Base-by-base conservation (phyloP, 2,113 vertebrate genomes). In the Hydrochoerus hydrochaeris region DNA sequence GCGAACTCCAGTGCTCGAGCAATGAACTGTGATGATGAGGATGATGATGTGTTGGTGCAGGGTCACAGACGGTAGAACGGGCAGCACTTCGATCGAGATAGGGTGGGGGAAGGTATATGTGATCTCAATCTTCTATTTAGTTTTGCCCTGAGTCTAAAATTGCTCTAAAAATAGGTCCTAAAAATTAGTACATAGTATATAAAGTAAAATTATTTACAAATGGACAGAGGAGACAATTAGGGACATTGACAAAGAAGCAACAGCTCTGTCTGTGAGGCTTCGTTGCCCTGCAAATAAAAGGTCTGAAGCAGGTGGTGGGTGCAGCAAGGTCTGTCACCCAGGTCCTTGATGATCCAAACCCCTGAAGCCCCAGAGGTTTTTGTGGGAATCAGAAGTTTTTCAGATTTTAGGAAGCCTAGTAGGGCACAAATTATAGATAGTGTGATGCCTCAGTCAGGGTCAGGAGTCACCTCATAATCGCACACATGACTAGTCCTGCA, bases 331-430 rank as follows among this genome's bases (percentile, higher is more conserved):
- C 60, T 28, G 49, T 69, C 41, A 5, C 35, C 41, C 1, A 41
- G 28, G 24, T 71, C 65, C 65, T n/a, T 58, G 80, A 90, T 80
- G 81, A 67, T 32, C 65, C 71, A 54, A 69, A 92, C 73, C 13
- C 32, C 49, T 85, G 54, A 41, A 20, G 38, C 7, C 44, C n/a
- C n/a, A 67, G 75, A 41, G 89, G 20, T 41, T 41, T 52, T 82
- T 88, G 63, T 54, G 77, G 87, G 92, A 77, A 26, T 86, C 46
- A 57, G 49, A 57, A 44, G 58, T 4, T 73, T 93, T 84, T 65
- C 44, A 49, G 63, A 57, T 77, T 94, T 96, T 71, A 86, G 87
- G 85, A 96, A 95, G 63, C 9, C 38, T n/a, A 44, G 28, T 12
- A 32, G 54, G 49, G 58, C 52, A 69, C 54, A 38, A 52, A 46